These are phyloP conservation scores for Sebastes flavidus DNA, from an alignment of 2,797 vertebrate species.

Conservation along the genomic window DNA sequence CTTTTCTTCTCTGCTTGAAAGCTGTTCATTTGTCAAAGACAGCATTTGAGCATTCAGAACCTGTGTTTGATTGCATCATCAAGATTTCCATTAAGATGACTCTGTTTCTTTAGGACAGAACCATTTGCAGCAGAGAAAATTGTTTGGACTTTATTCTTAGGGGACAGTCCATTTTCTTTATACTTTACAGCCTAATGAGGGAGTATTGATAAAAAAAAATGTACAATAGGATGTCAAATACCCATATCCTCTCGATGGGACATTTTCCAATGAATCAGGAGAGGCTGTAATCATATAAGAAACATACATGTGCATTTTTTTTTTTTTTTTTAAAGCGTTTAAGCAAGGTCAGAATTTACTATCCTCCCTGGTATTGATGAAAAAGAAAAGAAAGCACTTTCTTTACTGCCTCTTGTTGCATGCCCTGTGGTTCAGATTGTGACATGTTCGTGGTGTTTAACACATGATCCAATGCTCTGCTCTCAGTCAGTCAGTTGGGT, in stretches of 20 bases:
- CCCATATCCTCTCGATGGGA: background rate
- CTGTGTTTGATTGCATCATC: background rate
- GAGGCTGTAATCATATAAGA: background rate
- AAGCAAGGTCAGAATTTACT: background rate
- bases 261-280: background rate
- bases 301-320: background rate
- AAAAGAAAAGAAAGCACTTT: background rate
- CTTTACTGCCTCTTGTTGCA: background rate
- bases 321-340: background rate
- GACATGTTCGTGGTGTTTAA: background rate
- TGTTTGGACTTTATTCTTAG: background rate
- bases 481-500: background rate
- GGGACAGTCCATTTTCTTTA: background rate
- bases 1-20: background rate
- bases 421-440: background rate
- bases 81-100: background rate
- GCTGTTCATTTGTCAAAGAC: slow-evolving; percentile 10
- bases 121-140: background rate
- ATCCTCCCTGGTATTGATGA: background rate
- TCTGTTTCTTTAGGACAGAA: background rate
- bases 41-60: background rate
- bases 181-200: background rate
- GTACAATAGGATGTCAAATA: background rate
- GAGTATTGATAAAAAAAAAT: background rate
- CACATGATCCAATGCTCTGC: background rate